Percentiles rank a stretch among this genome's conserved stretches.
These are phyloP conservation scores for Dufourea novaeangliae DNA, from an alignment of 1,140 invertebrate species.

Conservation along the genomic window DNA sequence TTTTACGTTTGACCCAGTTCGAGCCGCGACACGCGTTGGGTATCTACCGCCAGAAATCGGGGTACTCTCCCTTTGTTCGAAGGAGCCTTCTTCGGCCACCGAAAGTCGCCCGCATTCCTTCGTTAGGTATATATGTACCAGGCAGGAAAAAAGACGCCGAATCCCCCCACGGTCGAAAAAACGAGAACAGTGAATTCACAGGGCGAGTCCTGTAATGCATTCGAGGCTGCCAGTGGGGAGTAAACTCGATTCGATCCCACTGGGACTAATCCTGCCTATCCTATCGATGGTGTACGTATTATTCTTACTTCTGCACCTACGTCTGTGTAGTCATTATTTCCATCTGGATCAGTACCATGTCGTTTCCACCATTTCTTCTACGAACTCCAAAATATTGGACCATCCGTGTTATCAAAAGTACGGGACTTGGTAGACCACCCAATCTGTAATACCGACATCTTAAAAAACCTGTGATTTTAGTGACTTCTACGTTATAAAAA, in stretches of 20 bases:
- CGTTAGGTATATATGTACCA: constrained; percentile 32
- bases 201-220: constrained; percentile 44
- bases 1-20: constrained; percentile 48
- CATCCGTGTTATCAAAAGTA: too few relatives aligned
- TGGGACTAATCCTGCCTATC: not conserved
- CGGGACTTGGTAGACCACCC: too few relatives aligned
- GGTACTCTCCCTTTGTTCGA: constrained; percentile 57
- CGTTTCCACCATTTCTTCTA: too few relatives aligned
- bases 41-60: constrained; percentile 34
- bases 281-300: too few relatives aligned
- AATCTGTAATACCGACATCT: too few relatives aligned
- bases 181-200: constrained; percentile 53
- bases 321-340: too few relatives aligned
- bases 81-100: constrained; percentile 40
- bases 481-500: too few relatives aligned
- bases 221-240: constrained; percentile 40
- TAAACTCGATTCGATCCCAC: constrained; percentile 30
- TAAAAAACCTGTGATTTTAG: too few relatives aligned
- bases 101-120: constrained; percentile 61
- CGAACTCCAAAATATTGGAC: too few relatives aligned
- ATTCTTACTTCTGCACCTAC: too few relatives aligned
- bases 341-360: too few relatives aligned
- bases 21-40: not conserved
- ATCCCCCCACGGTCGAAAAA: constrained; percentile 11
- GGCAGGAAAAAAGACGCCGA: constrained; percentile 30